Conservation (phyloP, 2,113 vertebrate genomes). For the Choloepus hoffmanni region DNA sequence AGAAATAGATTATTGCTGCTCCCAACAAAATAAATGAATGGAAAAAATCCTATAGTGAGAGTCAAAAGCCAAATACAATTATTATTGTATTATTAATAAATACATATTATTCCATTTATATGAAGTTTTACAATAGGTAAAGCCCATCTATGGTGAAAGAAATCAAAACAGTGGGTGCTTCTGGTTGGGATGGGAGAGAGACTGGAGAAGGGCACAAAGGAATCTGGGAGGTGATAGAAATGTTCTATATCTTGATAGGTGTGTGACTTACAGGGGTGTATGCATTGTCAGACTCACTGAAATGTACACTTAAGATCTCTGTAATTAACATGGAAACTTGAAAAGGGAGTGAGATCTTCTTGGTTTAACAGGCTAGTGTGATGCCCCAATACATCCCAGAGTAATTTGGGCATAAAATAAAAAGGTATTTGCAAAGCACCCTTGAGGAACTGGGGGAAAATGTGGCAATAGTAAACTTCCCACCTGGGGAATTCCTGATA, state of each 20-base stretch:
- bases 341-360: too few species aligned
- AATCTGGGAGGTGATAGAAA: not conserved
- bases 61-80: constrained; percentile 24
- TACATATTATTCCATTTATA: not conserved
- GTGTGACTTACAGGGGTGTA: not conserved
- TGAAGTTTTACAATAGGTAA: constrained; percentile 39
- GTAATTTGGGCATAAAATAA: too few species aligned
- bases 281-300: not conserved
- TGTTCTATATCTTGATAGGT: not conserved
- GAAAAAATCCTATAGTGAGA: not conserved
- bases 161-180: not conserved
- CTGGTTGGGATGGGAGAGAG: not conserved
- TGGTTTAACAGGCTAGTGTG: too few species aligned
- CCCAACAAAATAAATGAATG: constrained; percentile 1
- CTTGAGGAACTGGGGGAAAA: too few species aligned
- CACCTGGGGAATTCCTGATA: too few species aligned
- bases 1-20: constrained; percentile 4
- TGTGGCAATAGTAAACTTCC: too few species aligned
- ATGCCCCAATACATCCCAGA: too few species aligned
- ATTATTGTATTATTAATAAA: not conserved
- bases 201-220: not conserved
- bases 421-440: too few species aligned
- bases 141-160: not conserved
- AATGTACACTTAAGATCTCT: not conserved
- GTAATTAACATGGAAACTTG: too few species aligned